Base-by-base conservation (phyloP, 2,888 invertebrate genomes). In the Drosophila kambysellisi region DNA sequence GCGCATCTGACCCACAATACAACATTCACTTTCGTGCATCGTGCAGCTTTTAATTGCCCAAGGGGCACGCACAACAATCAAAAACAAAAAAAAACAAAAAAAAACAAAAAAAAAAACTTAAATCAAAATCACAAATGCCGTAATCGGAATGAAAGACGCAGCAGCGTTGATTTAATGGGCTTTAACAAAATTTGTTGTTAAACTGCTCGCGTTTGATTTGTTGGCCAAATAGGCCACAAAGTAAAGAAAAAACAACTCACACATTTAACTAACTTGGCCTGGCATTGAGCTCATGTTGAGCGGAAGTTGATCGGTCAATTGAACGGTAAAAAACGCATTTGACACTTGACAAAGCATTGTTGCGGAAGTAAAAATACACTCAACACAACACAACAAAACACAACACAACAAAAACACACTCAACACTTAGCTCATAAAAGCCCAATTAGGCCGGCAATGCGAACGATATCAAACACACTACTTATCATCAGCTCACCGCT, bases 21-120 rank as follows among this genome's bases (percentile, higher is more conserved):
- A 79, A 88, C 88, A 88, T 85, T 85, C 88, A 86, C 88, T 88
- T 85, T 83, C 83, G 46, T 46, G 76, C 80, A 77, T 81, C 86
- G 86, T 84, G 84, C 84, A 83, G 59, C 79, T 76, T 75, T 85
- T 86, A 88, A 88, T 88, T 85, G 88, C 83, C 86, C 79, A 71
- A 74, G 81, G 86, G 86, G 81, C 81, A 81, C 48, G 54, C 48
- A 63, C 51, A 62, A 39, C 35, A 25, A 65, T 53, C 29, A 57
- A 70, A 71, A 61, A 43, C 37, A 12, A 15, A 46, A 25, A 35
- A 25, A 30, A 5, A 37, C 54, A 75, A 25, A 25, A 25, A 57
- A 70, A 71, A 61, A 43, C 37, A 12, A 15, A 46, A 25, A 25
- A 35, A 25, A 30, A 5, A 64, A 57, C 65, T 53, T 5, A 53